A percentile compares a stretch with the other conserved stretches of the same genome.
These are phyloP conservation scores for Porites divaricata DNA, from an alignment of 92 coral and sea anemone species.

Conservation along the genomic window DNA sequence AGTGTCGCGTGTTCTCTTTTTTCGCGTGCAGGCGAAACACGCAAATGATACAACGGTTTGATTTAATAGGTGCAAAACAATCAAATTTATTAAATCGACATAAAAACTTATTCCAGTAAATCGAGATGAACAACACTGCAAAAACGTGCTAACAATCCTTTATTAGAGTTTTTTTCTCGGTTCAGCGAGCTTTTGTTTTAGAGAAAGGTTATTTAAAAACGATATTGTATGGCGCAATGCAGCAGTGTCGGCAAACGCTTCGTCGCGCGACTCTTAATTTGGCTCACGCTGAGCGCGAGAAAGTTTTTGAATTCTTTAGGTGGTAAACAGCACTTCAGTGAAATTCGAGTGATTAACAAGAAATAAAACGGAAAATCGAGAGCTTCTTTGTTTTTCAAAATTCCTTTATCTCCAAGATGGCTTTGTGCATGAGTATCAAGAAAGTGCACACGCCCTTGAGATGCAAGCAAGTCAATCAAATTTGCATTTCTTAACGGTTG, in stretches of 20 bases:
- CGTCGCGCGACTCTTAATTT: not conserved
- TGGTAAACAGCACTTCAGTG: not conserved
- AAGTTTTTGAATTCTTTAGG: not conserved
- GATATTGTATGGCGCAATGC: not conserved
- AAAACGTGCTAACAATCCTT: not conserved
- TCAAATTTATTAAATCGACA: not conserved
- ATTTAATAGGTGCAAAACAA: too few species aligned
- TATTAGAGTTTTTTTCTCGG: not conserved
- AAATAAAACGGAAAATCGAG: not conserved
- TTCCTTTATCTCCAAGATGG: slow-evolving; percentile 1
- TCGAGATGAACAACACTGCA: not conserved
- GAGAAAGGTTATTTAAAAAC: not conserved
- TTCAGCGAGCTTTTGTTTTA: not conserved
- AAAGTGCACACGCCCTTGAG: not conserved
- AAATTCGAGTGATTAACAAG: not conserved
- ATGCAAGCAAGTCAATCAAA: not conserved
- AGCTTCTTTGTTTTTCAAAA: not conserved
- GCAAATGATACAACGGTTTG: not conserved
- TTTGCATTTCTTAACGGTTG: slow-evolving; percentile 2
- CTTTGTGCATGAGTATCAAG: not conserved
- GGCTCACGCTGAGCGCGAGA: not conserved
- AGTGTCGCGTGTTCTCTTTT: not conserved
- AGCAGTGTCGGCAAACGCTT: too few species aligned
- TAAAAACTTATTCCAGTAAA: not conserved
- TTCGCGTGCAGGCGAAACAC: not conserved